Evolutionary conservation across 2,113 vertebrate species (phyloP).

Genomic region (Sylvietta virens): DNA sequence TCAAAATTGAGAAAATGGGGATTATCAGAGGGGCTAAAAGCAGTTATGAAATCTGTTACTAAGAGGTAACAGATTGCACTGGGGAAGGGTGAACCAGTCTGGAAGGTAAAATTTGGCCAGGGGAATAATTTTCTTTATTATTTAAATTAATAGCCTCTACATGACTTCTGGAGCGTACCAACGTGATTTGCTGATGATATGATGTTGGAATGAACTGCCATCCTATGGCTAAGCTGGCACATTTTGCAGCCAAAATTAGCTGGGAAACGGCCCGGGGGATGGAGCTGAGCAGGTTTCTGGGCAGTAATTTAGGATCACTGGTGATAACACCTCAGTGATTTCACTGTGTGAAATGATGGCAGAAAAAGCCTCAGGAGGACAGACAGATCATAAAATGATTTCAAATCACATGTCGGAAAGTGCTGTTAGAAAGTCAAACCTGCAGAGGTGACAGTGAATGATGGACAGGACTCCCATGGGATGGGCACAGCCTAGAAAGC

Average conservation of each 20-base stretch:
- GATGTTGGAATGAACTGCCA: not conserved
- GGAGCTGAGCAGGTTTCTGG: not conserved
- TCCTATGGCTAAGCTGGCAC: not conserved
- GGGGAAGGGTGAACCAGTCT: not conserved
- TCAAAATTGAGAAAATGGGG: not conserved
- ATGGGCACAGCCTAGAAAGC: not conserved
- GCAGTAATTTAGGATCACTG: not conserved
- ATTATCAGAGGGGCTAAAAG: not conserved
- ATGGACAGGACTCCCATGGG: not conserved
- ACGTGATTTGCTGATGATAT: not conserved
- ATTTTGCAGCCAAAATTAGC: not conserved
- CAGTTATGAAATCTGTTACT: not conserved
- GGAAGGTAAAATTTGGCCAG: not conserved
- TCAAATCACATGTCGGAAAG: not conserved
- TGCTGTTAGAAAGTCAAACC: not conserved
- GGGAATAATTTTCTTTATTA: conserved; percentile 19
- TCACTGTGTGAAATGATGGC: not conserved
- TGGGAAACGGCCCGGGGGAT: rapidly evolving
- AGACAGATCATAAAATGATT: not conserved
- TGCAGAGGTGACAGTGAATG: not conserved
- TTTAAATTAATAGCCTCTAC: conserved; percentile 9
- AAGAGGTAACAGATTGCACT: not conserved
- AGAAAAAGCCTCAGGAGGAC: not conserved
- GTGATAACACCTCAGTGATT: not conserved
- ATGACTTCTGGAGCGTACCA: not conserved